Base-by-base conservation (phyloP, 1,140 invertebrate species). In the Antheraea mylitta region DNA sequence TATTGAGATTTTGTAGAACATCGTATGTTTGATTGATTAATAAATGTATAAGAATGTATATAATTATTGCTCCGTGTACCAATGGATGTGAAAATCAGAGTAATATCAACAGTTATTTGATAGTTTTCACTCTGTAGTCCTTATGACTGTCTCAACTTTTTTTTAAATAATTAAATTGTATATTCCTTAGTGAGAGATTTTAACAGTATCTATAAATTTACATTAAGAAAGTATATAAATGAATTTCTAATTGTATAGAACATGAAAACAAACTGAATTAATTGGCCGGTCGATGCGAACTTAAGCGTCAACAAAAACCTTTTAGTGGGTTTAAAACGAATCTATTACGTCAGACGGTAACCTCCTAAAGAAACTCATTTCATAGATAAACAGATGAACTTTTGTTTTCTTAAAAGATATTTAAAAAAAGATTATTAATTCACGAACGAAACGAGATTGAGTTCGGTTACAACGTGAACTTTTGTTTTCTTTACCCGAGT, bases 401-500 rank as follows among this genome's bases (percentile, higher is more conserved):
- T 30, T 30, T 60, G 18, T 63, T 63, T 63, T 37, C 61, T 63
- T 36, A 63, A 63, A 16, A 37, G 19, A 63, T 37, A 63, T 61
- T 61, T 22, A 63, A 63, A 37, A 36, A 63, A 16, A 53, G 6
- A 30, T 30, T 30, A 36, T 63, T 63, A 63, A 63, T 63, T 63
- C 37, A 7, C 2, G 30, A 63, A 16, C 30, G 19, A 53, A n/a
- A 53, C 13, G 61, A 30, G 10, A 18, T 36, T 6, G 10, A 37
- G 61, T 11, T 63, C 30, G 61, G 22, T 36, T 22, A 8, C 7
- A 42, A 4, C 11, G 38, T 42, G 38, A 42, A 42, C 11, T 53
- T 53, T n/a, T 53, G 11, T 53, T 53, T 53, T 53, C 5, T 53
- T 13, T 53, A 6, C 16, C 16, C 45, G 10, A 2, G 11, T 53